phyloP scores from a whole-genome alignment of 1,140 invertebrate species.

The Drosophila miranda region DNA sequence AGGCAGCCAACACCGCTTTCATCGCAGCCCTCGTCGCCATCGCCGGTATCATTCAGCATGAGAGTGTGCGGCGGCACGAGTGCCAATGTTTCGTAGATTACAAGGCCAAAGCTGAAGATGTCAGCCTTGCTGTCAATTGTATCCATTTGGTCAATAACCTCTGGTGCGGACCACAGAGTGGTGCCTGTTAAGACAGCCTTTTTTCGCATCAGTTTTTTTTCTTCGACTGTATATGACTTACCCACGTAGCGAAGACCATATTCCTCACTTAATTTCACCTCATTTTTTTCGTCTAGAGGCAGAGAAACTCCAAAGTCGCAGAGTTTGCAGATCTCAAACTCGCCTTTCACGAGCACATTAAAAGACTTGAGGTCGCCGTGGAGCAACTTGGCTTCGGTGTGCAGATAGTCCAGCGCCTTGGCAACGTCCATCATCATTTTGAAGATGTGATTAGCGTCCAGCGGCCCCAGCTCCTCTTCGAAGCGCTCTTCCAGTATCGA shows the following conservation, averaged over 20 bases:
- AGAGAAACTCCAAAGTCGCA: constrained; percentile 93
- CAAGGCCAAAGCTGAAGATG: constrained; percentile 90
- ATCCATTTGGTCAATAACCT: constrained; percentile 85
- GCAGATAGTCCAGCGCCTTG: constrained; percentile 90
- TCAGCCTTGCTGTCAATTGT: constrained; percentile 89
- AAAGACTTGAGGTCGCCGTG: constrained; percentile 94
- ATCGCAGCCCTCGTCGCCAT: neutral
- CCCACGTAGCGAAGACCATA: constrained; percentile 83
- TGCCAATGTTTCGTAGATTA: constrained; percentile 92
- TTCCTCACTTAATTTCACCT: constrained; percentile 84
- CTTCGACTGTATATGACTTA: constrained; percentile 51
- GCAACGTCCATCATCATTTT: constrained; percentile 86
- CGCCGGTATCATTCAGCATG: constrained; percentile 21
- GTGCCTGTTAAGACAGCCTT: constrained; percentile 84
- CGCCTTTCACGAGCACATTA: constrained; percentile 89
- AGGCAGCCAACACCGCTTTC: neutral
- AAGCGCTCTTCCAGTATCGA: constrained; percentile 88
- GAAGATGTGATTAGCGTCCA: constrained; percentile 86
- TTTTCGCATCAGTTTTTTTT: constrained; percentile 4
- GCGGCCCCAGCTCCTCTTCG: constrained; percentile 85
- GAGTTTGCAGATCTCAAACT: constrained; percentile 89
- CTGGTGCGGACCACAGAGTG: constrained; percentile 90
- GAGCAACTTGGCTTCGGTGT: constrained; percentile 87
- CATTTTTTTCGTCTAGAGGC: constrained; percentile 86
- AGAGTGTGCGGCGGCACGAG: constrained; percentile 86